Evolutionary conservation across 2,888 invertebrate genomes (phyloP).

Genomic region (Dromius quadrimaculatus): DNA sequence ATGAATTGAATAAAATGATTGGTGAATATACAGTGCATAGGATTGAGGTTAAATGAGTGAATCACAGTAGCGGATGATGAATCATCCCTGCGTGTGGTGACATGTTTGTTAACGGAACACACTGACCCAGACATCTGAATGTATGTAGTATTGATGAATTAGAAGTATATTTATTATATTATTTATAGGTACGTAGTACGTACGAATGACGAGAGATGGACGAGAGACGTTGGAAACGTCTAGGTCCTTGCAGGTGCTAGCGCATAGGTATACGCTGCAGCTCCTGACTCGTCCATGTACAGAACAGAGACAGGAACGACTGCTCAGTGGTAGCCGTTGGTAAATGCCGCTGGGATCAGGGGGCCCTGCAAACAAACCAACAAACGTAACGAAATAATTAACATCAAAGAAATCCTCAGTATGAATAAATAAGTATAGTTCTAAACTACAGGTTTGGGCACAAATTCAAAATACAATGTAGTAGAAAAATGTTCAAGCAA

Average conservation of each 20-base stretch:
- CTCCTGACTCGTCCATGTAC: slow-evolving; percentile 1
- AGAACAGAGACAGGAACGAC: too few relatives aligned
- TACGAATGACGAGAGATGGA: neutral
- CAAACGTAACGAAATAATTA: too few relatives aligned
- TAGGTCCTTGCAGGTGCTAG: neutral
- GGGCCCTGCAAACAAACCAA: slow-evolving; percentile 83
- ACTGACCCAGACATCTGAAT: too few relatives aligned
- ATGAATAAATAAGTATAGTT: too few relatives aligned
- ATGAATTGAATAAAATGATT: slow-evolving; percentile 21
- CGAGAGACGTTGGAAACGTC: neutral
- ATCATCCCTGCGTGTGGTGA: slow-evolving; percentile 64
- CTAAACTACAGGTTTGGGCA: too few relatives aligned
- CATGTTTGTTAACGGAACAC: slow-evolving; percentile 16
- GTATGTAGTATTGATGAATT: slow-evolving; percentile 21
- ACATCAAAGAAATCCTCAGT: too few relatives aligned
- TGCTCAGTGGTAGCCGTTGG: slow-evolving; percentile 96
- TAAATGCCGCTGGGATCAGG: slow-evolving; percentile 98
- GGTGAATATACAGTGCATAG: slow-evolving; percentile 68
- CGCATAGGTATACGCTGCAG: slow-evolving; percentile 4
- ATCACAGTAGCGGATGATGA: slow-evolving; percentile 67
- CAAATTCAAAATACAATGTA: too few relatives aligned
- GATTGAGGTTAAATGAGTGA: slow-evolving; percentile 63
- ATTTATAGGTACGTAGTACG: slow-evolving; percentile 18
- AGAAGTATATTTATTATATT: too few relatives aligned
- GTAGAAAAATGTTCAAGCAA: too few relatives aligned